Percentiles rank a stretch among this genome's conserved stretches.
phyloP scores from a whole-genome alignment of 1,140 invertebrate species.

The Bactericera cockerelli region DNA sequence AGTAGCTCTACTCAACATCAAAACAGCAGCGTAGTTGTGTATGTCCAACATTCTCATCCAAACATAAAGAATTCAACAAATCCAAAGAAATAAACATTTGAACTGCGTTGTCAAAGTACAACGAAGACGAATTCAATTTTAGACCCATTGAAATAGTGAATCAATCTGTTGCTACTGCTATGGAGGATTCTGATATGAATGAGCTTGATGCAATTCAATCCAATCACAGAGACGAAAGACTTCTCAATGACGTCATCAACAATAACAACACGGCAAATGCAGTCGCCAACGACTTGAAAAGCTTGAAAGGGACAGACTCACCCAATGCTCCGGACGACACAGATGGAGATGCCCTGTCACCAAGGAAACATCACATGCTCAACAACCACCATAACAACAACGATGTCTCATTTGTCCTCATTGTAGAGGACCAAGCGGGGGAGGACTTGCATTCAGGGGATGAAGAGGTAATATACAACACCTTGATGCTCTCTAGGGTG shows the following conservation, averaged over 20 bases:
- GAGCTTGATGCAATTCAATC: neutral
- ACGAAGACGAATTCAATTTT: no score
- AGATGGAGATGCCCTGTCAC: conserved; percentile 11
- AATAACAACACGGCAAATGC: conserved; percentile 7
- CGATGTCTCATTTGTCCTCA: conserved; percentile 40
- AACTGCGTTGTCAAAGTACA: no score
- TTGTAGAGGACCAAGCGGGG: conserved; percentile 28
- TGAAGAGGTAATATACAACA: conserved; percentile 12
- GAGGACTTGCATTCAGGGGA: conserved; percentile 16
- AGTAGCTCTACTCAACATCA: no score
- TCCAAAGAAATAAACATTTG: no score
- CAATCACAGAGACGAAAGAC: conserved; percentile 9
- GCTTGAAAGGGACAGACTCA: conserved; percentile 4
- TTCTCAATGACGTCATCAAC: conserved; percentile 13
- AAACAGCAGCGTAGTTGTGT: no score
- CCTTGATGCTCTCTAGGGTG: neutral
- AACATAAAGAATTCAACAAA: no score
- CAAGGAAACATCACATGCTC: conserved; percentile 17
- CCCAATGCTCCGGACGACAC: neutral
- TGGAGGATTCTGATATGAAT: conserved; percentile 8
- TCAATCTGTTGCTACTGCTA: no score
- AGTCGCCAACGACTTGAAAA: conserved; percentile 3
- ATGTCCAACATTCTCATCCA: no score
- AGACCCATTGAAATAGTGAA: no score
- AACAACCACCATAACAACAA: conserved; percentile 31